Conservation (phyloP, 2,888 invertebrate species). For the Amphimallon solstitiale region DNA sequence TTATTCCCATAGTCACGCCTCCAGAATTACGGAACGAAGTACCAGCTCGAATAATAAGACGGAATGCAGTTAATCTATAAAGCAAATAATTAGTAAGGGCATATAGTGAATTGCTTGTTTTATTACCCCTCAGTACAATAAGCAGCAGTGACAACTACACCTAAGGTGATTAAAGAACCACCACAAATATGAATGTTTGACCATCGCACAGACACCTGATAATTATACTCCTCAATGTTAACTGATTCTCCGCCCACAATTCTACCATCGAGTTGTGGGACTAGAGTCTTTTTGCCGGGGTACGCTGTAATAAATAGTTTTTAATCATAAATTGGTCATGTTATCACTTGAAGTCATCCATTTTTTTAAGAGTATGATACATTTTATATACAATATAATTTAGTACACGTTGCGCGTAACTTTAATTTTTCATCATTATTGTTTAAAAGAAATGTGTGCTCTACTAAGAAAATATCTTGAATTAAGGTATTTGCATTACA, state of each 20-base stretch:
- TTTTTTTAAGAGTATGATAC: too few species aligned
- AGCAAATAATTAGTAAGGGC: neutral
- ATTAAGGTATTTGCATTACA: too few species aligned
- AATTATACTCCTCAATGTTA: conserved; percentile 17
- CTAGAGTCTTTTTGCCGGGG: too few species aligned
- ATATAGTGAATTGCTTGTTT: neutral
- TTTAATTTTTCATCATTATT: too few species aligned
- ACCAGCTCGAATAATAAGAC: conserved; percentile 25
- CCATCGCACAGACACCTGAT: conserved; percentile 5
- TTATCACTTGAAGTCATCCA: too few species aligned
- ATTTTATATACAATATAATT: too few species aligned
- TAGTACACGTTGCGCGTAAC: too few species aligned
- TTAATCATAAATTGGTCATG: too few species aligned
- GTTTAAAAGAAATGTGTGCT: too few species aligned
- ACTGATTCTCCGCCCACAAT: conserved; percentile 1
- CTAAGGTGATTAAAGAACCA: conserved; percentile 2
- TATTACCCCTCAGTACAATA: neutral
- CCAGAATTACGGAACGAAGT: conserved; percentile 18
- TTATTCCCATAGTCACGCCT: conserved; percentile 13
- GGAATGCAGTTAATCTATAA: neutral
- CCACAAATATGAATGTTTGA: conserved; percentile 5
- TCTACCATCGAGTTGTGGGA: neutral
- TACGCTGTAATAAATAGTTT: too few species aligned
- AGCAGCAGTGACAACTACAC: conserved; percentile 5
- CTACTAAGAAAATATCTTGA: too few species aligned